Conservation (phyloP, 2,797 vertebrate genomes). For the Leuciscus waleckii region DNA sequence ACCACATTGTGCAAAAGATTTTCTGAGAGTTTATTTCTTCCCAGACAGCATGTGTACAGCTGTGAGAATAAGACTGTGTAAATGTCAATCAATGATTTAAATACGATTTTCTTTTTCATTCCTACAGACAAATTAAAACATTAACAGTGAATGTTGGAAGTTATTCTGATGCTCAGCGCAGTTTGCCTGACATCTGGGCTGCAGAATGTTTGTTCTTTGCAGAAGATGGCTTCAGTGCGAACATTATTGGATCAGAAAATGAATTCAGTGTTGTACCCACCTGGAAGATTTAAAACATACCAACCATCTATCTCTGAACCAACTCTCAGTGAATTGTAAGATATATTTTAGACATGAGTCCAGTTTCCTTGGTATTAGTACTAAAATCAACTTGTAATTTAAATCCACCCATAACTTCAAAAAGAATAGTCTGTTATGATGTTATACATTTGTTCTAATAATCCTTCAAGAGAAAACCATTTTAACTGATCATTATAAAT, state of each 20-base stretch:
- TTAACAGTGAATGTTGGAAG: not conserved
- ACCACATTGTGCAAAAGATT: not conserved
- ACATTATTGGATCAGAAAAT: conserved; percentile 6
- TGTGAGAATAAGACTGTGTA: not conserved
- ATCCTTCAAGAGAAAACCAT: conserved; percentile 12
- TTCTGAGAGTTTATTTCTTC: not conserved
- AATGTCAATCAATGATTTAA: not conserved
- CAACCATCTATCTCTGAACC: not conserved
- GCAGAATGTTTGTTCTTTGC: not conserved
- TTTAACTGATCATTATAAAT: conserved; percentile 9
- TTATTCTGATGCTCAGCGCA: not conserved
- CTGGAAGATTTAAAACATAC: conserved; percentile 1
- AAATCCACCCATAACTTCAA: not conserved
- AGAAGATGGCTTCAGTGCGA: not conserved
- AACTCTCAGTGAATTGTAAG: not conserved
- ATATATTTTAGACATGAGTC: not conserved
- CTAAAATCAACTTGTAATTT: not conserved
- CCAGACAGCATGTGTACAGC: not conserved
- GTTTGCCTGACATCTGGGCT: conserved; percentile 7
- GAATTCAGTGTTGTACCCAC: conserved; percentile 1
- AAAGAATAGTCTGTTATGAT: not conserved
- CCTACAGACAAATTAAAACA: not conserved
- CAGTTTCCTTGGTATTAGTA: not conserved
- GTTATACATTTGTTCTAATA: not conserved
- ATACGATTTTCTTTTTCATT: not conserved